These are phyloP conservation scores for Apoda limacodes DNA, from an alignment of 2,888 invertebrate genomes.

Conservation along the genomic window DNA sequence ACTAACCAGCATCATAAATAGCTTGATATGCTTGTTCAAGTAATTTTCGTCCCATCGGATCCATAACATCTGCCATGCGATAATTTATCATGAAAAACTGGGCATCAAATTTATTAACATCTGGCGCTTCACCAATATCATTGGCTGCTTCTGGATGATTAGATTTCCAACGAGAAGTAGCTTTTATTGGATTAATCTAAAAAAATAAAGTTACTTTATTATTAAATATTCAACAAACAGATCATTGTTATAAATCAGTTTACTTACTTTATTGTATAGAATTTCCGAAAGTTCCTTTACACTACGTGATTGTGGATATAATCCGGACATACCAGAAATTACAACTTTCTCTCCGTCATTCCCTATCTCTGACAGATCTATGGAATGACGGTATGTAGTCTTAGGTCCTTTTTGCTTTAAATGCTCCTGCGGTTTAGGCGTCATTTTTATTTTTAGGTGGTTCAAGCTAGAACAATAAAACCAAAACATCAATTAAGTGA, in stretches of 20 bases:
- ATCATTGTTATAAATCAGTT: not conserved
- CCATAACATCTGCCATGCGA: constrained; percentile 22
- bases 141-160: constrained; percentile 67
- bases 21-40: constrained; percentile 32
- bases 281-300: constrained; percentile 70
- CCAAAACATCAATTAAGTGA: no score
- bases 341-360: constrained; percentile 48
- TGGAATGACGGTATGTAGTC: no score
- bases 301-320: constrained; percentile 73
- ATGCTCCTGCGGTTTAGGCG: no score
- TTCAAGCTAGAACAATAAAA: no score
- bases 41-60: constrained; percentile 28
- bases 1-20: constrained; percentile 29
- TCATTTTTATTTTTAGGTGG: no score
- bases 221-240: not conserved
- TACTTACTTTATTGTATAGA: constrained; percentile 65
- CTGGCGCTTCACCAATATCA: constrained; percentile 69
- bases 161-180: constrained; percentile 11
- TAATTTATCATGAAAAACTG: constrained; percentile 74
- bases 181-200: constrained; percentile 12
- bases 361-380: no score
- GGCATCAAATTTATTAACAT: constrained; percentile 72
- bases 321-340: constrained; percentile 65
- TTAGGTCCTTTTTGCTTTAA: no score
- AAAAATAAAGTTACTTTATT: not conserved